Evolutionary conservation across 2,797 vertebrate genomes (phyloP), one percentile per base, ranked within the genome.

Genomic region (Protosalanx chinensis): DNA sequence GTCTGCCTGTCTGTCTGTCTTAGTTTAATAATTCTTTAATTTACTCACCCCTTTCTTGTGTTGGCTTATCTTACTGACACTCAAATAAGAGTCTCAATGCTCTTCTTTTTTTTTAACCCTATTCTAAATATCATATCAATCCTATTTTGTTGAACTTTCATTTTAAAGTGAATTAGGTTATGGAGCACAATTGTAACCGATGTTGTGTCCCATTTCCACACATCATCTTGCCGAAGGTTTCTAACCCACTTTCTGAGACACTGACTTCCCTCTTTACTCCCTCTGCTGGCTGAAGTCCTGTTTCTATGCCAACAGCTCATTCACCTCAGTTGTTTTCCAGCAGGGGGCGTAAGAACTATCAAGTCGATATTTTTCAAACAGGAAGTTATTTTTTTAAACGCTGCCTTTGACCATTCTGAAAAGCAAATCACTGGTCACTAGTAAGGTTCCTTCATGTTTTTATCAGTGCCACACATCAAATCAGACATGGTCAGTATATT

Each of bases 191-290:
- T 46, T 13, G 41, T 46, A 12, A 46, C 3, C 7, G 41, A 46
- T 46, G 41, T 46, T 12, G 10, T 46, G 8, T 46, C 41, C 83
- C 83, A 81, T 91, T 90, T 91, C 87, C 87, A 88, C 89, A 91
- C 87, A 86, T 76, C 76, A 89, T 88, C 74, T 33, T 77, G 41
- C 7, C 12, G 41, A 46, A 73, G 75, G 76, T 72, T 84, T 88
- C 86, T 69, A 67, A 83, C 85, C 78, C 88, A 90, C 83, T 81
- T 90, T 68, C 69, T 79, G 64, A 90, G 82, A 83, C 90, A 90
- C 82, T 90, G 88, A 68, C 83, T 82, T 86, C 79, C 82, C 86
- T 73, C 84, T 77, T 74, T 83, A 82, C 88, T 75, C 87, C 88
- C 85, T 87, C 90, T 91, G 80, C 83, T 88, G 90, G 82, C 51